Evolutionary conservation across 2,888 invertebrate species (phyloP).

Genomic region (Elysia crispata): DNA sequence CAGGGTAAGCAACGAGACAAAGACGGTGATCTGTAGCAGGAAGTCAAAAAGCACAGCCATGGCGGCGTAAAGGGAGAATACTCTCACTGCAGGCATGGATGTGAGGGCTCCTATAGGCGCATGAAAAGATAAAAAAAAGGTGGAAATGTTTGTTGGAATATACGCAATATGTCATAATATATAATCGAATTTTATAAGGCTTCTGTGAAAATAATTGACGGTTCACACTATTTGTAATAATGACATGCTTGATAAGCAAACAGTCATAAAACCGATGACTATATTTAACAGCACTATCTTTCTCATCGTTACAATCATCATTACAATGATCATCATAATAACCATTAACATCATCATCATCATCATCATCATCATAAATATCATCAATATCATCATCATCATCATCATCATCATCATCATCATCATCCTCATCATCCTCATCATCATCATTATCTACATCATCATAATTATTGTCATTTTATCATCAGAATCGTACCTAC

Average conservation of each 20-base stretch:
- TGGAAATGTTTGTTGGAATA: no score
- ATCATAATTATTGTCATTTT: not conserved
- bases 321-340: not conserved
- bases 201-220: no score
- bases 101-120: slow-evolving; percentile 87
- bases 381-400: not conserved
- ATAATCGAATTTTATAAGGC: no score
- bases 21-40: slow-evolving; percentile 95
- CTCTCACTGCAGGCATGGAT: slow-evolving; percentile 97
- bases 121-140: no score
- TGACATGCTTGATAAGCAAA: no score
- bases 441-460: not conserved
- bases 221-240: no score
- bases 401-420: not conserved
- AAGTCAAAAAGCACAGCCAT: slow-evolving; percentile 96
- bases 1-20: slow-evolving; percentile 92
- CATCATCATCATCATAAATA: not conserved
- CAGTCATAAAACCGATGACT: no score
- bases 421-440: not conserved
- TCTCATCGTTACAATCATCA: not conserved
- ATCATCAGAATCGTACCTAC: not conserved
- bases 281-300: not conserved
- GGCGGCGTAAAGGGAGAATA: slow-evolving; percentile 97
- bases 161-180: no score
- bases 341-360: not conserved